Evolutionary conservation across 1,140 invertebrate genomes (phyloP).

Genomic region (Zaprionus lachaisei): DNA sequence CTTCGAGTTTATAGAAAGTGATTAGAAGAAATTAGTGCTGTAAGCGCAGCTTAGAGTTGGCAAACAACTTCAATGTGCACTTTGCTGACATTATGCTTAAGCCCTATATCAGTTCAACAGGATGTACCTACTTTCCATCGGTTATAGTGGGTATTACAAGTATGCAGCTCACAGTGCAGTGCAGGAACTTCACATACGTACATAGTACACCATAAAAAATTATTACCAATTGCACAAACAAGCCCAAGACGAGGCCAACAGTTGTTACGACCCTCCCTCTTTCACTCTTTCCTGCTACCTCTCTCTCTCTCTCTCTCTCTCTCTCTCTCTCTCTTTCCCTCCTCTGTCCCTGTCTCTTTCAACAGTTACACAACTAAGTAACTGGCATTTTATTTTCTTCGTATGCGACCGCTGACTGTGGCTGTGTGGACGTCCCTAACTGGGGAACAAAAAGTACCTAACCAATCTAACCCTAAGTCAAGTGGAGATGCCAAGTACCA

Average conservation of each 20-base stretch:
- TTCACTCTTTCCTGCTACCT: neutral
- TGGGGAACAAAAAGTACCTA: neutral
- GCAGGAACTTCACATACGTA: constrained; percentile 6
- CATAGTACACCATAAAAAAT: neutral
- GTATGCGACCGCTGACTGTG: constrained; percentile 64
- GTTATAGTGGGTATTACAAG: constrained; percentile 6
- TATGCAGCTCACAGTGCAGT: constrained; percentile 2
- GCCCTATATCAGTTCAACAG: constrained; percentile 7
- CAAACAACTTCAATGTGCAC: constrained; percentile 1
- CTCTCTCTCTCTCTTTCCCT: neutral
- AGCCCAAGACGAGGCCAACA: constrained; percentile 27
- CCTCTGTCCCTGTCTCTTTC: constrained; percentile 14
- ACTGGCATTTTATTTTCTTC: constrained; percentile 75
- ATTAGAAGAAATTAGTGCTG: neutral
- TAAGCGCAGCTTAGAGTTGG: neutral
- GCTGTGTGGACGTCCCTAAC: constrained; percentile 19
- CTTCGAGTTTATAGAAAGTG: neutral
- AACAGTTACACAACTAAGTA: constrained; percentile 71
- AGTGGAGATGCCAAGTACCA: neutral
- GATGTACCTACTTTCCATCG: constrained; percentile 10
- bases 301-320: neutral
- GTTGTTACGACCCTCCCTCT: constrained; percentile 15
- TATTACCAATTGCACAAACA: constrained; percentile 43
- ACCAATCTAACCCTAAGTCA: neutral
- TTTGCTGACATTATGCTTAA: neutral